Evolutionary conservation across 2,888 invertebrate species (phyloP).

Genomic region (Crepidodera aurea): DNA sequence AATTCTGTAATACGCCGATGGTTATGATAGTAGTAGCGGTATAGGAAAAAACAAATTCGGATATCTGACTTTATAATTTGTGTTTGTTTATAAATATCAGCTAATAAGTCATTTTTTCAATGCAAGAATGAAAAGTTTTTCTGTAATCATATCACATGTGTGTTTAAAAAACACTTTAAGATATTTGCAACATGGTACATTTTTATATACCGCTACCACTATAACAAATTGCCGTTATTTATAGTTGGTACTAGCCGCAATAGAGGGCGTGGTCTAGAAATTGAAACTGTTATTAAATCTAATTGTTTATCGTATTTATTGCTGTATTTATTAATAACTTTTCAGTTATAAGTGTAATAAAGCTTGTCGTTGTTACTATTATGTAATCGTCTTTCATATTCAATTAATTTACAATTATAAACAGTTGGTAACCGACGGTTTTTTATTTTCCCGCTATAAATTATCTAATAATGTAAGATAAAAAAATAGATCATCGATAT

Average conservation of each 20-base stretch:
- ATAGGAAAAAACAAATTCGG: neutral
- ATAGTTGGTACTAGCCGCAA: neutral
- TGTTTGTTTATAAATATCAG: too few relatives aligned
- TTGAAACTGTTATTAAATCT: constrained; percentile 4
- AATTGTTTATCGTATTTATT: constrained; percentile 4
- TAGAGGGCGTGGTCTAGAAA: constrained; percentile 12
- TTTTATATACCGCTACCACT: neutral
- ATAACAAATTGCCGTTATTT: constrained; percentile 18
- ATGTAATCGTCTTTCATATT: neutral
- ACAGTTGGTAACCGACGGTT: neutral
- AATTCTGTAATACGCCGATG: constrained; percentile 19
- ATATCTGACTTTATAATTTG: too few relatives aligned
- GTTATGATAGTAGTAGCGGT: neutral
- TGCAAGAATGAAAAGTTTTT: too few relatives aligned
- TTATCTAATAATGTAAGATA: too few relatives aligned
- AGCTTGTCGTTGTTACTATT: constrained; percentile 1
- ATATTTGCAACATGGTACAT: too few relatives aligned
- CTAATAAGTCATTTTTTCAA: too few relatives aligned
- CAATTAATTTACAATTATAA: neutral
- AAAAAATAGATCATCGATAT: too few relatives aligned
- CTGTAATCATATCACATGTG: too few relatives aligned
- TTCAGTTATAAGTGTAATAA: constrained; percentile 9
- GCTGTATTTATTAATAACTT: constrained; percentile 3
- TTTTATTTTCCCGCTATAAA: too few relatives aligned
- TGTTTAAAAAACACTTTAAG: too few relatives aligned